Base-by-base conservation (phyloP, 2,113 vertebrate genomes). In the Ochotona princeps region DNA sequence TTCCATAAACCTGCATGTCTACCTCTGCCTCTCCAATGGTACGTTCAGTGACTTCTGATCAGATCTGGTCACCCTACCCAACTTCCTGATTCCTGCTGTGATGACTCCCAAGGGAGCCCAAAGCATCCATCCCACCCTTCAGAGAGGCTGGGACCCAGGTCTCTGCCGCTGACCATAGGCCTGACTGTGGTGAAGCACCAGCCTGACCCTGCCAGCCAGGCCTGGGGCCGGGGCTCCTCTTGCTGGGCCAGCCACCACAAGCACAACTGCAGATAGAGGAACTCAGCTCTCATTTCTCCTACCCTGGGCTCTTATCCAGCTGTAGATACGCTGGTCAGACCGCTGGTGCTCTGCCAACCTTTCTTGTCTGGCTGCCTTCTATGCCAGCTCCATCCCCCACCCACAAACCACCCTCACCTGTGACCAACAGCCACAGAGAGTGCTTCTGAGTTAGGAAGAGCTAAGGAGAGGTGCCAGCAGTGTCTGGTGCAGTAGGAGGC, bases 1-100 rank as follows among this genome's bases (percentile, higher is more conserved):
- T 18, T 87, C 79, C 67, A 72, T 10, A 54, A 38, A 30, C 5
- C 11, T 30, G 80, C 4, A 4, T 25, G 54, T 49, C 84, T 72
- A 32, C 57, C 73, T 94, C 79, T 91, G 72, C 7, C 73, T 35
- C 89, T 61, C n/a, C 83, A 85, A 81, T 83, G 35, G 44, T n/a
- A 25, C 83, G 35, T 89, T 7, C 13, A 63, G 54, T 61, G 66
- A 80, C 47, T 69, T 30, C 67, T 12, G 35, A 63, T 61, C 57
- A 87, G 51, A 57, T 65, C 44, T 25, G 35, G 30, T 89, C 63
- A 81, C 32, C 8, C 32, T 54, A 25, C 79, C 30, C 47, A 15
- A 8, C 66, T 21, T 14, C 54, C 80, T 18, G 60, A 54, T 21
- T 87, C 44, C 75, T 78, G 23, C 18, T 69, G 28, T 23, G 38